phyloP scores from a whole-genome alignment of 1,140 invertebrate species.

The Ceratoteleas bidentatus region DNA sequence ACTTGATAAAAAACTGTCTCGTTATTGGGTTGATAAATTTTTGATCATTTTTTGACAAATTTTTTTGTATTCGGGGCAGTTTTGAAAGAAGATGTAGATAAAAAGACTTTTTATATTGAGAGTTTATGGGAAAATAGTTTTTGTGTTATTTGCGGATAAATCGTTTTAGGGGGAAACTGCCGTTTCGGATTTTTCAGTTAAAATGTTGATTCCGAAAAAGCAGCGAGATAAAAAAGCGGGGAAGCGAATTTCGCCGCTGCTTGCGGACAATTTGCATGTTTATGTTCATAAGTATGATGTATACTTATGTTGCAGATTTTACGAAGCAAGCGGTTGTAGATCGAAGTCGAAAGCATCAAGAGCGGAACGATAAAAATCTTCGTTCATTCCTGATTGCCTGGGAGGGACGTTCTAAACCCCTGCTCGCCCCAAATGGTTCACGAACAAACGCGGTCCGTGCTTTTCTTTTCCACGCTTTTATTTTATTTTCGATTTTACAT shows the following conservation, averaged over 20 bases:
- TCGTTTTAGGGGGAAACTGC: too few species aligned
- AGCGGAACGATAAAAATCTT: conserved; percentile 58
- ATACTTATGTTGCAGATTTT: conserved; percentile 50
- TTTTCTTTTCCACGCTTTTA: not conserved
- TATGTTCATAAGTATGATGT: conserved; percentile 46
- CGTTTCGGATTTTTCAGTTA: not conserved
- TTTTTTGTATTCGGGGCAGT: too few species aligned
- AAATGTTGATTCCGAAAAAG: not conserved
- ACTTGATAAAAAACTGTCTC: too few species aligned
- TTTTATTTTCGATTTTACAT: not conserved
- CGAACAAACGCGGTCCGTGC: conserved; percentile 5
- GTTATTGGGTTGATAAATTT: too few species aligned
- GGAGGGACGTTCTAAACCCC: conserved; percentile 35
- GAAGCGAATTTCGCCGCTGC: conserved; percentile 26
- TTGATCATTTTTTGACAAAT: too few species aligned
- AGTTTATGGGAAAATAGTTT: too few species aligned
- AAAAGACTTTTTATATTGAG: too few species aligned
- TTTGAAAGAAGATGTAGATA: too few species aligned
- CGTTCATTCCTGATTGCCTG: conserved; percentile 55
- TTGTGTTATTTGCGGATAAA: too few species aligned
- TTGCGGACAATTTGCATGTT: conserved; percentile 39
- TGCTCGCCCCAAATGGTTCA: conserved; percentile 33
- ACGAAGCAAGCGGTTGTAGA: conserved; percentile 50
- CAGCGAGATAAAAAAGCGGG: conserved; percentile 18
- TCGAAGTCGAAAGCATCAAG: conserved; percentile 51